These are phyloP conservation scores for Marasmarcha lunaedactyla DNA, from an alignment of 2,888 invertebrate genomes.

Conservation along the genomic window DNA sequence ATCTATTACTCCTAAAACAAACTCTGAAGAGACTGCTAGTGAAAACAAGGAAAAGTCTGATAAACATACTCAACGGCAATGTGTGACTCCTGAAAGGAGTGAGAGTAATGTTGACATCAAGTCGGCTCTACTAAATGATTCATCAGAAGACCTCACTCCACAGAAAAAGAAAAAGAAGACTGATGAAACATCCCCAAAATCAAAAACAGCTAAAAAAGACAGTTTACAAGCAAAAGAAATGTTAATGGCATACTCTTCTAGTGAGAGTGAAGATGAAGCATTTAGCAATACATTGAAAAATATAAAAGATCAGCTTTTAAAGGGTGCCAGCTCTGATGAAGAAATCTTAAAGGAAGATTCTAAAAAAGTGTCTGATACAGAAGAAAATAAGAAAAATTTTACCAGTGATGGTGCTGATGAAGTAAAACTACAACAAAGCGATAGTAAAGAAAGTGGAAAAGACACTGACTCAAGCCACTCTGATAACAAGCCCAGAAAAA, in stretches of 20 bases:
- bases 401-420: slow-evolving; percentile 13
- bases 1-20: too few species aligned
- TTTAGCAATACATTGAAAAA: slow-evolving; percentile 27
- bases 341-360: slow-evolving; percentile 8
- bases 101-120: slow-evolving; percentile 17
- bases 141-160: slow-evolving; percentile 10
- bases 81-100: background rate
- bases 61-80: background rate
- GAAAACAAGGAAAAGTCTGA: background rate
- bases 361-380: slow-evolving; percentile 10
- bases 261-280: slow-evolving; percentile 49
- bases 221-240: slow-evolving; percentile 47
- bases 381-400: slow-evolving; percentile 13
- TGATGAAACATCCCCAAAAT: slow-evolving; percentile 20
- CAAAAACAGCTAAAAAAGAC: too few species aligned
- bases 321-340: slow-evolving; percentile 25
- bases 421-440: slow-evolving; percentile 5
- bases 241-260: slow-evolving; percentile 39
- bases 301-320: slow-evolving; percentile 31
- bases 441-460: slow-evolving; percentile 9
- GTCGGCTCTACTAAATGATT: slow-evolving; percentile 8
- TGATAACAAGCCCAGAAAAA: background rate
- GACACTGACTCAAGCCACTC: slow-evolving; percentile 1
- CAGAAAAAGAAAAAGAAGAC: slow-evolving; percentile 17
- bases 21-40: background rate